Percentiles rank a stretch among this genome's conserved stretches.
Evolutionary conservation across 2,888 invertebrate species (phyloP).

Genomic region (Panzeria rudis): DNA sequence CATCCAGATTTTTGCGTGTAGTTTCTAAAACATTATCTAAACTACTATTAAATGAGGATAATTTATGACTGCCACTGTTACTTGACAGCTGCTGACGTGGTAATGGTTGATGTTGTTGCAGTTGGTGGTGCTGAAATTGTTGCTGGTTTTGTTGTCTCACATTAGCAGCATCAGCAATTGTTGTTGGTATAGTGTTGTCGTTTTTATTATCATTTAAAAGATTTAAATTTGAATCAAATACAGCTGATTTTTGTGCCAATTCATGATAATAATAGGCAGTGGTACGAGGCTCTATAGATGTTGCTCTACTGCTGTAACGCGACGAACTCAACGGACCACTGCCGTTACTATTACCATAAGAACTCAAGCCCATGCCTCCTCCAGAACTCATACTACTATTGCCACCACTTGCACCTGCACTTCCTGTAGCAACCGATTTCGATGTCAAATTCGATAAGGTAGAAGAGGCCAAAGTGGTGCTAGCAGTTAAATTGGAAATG

Average conservation of each 20-base stretch:
- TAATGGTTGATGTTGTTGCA: conserved; percentile 32
- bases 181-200: conserved; percentile 30
- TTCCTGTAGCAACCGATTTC: conserved; percentile 40
- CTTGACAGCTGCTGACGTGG: conserved; percentile 49
- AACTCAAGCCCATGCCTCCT: conserved; percentile 60
- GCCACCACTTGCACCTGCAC: conserved; percentile 24
- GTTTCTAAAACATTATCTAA: conserved; percentile 69
- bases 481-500: conserved; percentile 77
- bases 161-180: conserved; percentile 47
- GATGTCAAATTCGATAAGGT: conserved; percentile 73
- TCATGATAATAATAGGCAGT: conserved; percentile 83
- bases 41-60: conserved; percentile 69
- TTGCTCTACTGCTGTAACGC: conserved; percentile 67
- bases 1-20: conserved; percentile 69
- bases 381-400: conserved; percentile 35
- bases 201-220: conserved; percentile 77
- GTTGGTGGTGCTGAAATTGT: background rate
- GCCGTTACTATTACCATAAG: conserved; percentile 68
- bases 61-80: conserved; percentile 56
- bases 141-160: conserved; percentile 33
- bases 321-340: conserved; percentile 67
- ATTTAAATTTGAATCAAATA: conserved; percentile 83
- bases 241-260: conserved; percentile 79
- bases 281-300: conserved; percentile 79
- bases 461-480: conserved; percentile 73